Evolutionary conservation across 2,888 invertebrate genomes (phyloP).

Genomic region (Coelogynopora nodosa): DNA sequence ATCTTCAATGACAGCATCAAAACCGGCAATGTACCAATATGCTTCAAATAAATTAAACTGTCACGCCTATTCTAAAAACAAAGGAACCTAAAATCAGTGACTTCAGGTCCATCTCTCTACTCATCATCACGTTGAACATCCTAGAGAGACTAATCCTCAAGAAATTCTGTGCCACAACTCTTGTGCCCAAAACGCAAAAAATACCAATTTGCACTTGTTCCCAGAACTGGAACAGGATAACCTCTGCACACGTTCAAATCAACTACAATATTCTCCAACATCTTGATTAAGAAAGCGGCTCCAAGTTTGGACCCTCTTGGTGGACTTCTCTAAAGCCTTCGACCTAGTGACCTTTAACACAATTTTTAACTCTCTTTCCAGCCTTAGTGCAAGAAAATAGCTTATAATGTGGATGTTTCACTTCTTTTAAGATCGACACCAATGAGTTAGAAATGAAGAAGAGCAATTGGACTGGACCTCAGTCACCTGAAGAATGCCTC

Average conservation of each 20-base stretch:
- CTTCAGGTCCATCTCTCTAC: neutral
- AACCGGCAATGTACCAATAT: neutral
- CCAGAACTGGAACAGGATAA: slow-evolving; percentile 20
- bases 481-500: neutral
- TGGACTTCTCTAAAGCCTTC: neutral
- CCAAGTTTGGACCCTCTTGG: neutral
- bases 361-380: too few species aligned
- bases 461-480: too few species aligned
- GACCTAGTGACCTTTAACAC: too few species aligned
- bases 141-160: slow-evolving; percentile 16
- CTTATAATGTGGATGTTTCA: too few species aligned
- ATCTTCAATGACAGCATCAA: neutral
- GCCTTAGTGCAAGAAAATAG: too few species aligned
- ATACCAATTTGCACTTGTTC: neutral
- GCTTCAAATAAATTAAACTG: neutral
- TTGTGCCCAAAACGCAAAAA: too few species aligned
- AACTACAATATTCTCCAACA: neutral
- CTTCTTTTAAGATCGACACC: too few species aligned
- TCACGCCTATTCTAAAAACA: neutral
- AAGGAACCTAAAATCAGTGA: neutral
- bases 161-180: neutral
- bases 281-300: neutral
- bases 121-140: slow-evolving; percentile 7
- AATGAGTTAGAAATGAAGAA: too few species aligned
- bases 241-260: neutral